Conservation (phyloP, 1,140 invertebrate genomes). For the Leptinotarsa lineolata region DNA sequence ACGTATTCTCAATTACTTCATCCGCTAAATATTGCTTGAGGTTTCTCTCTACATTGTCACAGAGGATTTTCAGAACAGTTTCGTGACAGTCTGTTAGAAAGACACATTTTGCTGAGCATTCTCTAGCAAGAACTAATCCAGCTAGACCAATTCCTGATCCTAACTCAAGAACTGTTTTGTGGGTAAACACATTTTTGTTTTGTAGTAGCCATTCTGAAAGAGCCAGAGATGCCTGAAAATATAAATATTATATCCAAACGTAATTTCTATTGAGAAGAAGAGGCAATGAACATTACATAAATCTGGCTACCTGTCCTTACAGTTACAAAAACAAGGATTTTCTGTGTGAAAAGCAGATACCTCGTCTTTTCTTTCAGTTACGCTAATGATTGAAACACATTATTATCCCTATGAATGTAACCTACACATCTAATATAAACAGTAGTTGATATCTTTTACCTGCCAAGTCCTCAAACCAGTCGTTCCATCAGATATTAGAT, state of each 20-base stretch:
- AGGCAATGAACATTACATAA: too few relatives aligned
- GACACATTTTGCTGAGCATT: conserved; percentile 58
- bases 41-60: conserved; percentile 59
- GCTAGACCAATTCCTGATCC: conserved; percentile 64
- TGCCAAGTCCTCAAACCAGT: conserved; percentile 65
- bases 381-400: background rate
- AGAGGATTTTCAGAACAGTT: conserved; percentile 57
- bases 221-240: conserved; percentile 56
- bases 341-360: too few relatives aligned
- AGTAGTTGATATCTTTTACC: conserved; percentile 28
- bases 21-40: conserved; percentile 7
- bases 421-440: background rate
- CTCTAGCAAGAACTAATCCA: conserved; percentile 57
- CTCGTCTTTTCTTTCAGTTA: too few relatives aligned
- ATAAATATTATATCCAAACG: background rate
- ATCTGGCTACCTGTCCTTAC: too few relatives aligned
- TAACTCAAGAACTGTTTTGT: conserved; percentile 61
- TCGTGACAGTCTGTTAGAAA: conserved; percentile 62
- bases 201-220: conserved; percentile 61
- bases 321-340: too few relatives aligned
- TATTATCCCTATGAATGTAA: background rate
- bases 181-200: conserved; percentile 53
- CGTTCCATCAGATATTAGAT: conserved; percentile 62
- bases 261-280: too few relatives aligned
- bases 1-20: background rate